These are phyloP conservation scores for Hypomesus transpacificus DNA, from an alignment of 2,113 vertebrate species.

Conservation along the genomic window DNA sequence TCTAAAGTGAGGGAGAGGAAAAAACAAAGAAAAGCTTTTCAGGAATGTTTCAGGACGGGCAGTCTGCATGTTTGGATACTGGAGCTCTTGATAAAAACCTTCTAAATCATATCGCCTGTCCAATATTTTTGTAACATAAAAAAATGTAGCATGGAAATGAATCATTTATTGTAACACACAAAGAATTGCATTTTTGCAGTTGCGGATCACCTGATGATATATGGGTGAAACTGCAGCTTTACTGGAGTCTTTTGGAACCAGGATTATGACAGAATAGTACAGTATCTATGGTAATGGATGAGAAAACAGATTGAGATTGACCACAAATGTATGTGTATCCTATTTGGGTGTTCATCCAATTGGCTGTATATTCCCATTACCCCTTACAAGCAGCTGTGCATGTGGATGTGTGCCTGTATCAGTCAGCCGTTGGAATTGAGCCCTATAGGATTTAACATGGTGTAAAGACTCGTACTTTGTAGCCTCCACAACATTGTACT, in stretches of 20 bases:
- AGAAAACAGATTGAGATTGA: slow-evolving; percentile 21
- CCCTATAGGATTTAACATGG: background rate
- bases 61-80: slow-evolving; percentile 22
- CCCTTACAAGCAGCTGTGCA: background rate
- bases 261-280: slow-evolving; percentile 20
- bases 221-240: slow-evolving; percentile 2
- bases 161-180: background rate
- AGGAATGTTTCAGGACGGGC: slow-evolving; percentile 14
- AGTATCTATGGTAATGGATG: slow-evolving; percentile 1
- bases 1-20: background rate
- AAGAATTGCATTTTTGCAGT: background rate
- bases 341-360: slow-evolving; percentile 3
- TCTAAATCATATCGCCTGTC: slow-evolving; percentile 26
- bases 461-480: slow-evolving; percentile 6
- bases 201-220: slow-evolving; percentile 5
- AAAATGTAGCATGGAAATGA: background rate
- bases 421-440: background rate
- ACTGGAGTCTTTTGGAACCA: slow-evolving; percentile 10
- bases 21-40: background rate
- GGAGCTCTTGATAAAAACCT: background rate
- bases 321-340: slow-evolving; percentile 27
- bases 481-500: slow-evolving; percentile 4
- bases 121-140: slow-evolving; percentile 11
- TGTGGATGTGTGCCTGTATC: slow-evolving; percentile 8
- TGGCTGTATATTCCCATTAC: background rate